Evolutionary conservation across 2,113 vertebrate species (phyloP), one percentile per base, ranked within the genome.

Genomic region (Tautogolabrus adspersus): DNA sequence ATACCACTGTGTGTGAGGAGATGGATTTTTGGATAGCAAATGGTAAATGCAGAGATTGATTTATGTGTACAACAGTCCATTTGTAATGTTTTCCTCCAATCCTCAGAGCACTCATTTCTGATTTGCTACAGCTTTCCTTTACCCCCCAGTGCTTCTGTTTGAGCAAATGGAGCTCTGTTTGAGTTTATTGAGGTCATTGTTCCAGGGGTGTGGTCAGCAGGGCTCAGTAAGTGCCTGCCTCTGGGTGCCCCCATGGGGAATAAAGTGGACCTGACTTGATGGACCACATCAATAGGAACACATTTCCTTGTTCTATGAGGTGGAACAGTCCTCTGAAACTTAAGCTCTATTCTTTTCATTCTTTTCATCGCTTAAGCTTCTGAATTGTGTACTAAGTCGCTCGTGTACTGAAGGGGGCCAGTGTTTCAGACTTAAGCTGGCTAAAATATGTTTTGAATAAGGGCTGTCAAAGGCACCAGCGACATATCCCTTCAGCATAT

Each of bases 111-210:
- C 83, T 79, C 73, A 78, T 87, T 88, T 88, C 77, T 83, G 85
- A 87, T 90, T 88, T 81, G 77, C 72, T 65, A n/a, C 57, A 74
- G 79, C 84, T 81, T 77, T 73, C 79, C 77, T 78, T 66, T 81
- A 75, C 67, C 79, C 79, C 79, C 73, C 74, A 54, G 76, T 82
- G 75, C 81, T 68, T 81, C 70, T 84, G 81, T 86, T 83, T 12
- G 84, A 88, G 85, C 84, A 88, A 93, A 90, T 87, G 80, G 81
- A 85, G 55, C 66, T 57, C 30, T 79, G 87, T 86, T 87, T 67
- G 81, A 81, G 85, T 90, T 92, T 87, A 91, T 93, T 77, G 90
- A 86, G 90, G 90, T 92, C 87, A 88, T 87, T 89, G 87, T 91
- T 92, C 86, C 89, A 85, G 77, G 73, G 89, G 89, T 91, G 88